phyloP scores from a whole-genome alignment of 2,797 vertebrate species.

The Cirrhinus mrigala region DNA sequence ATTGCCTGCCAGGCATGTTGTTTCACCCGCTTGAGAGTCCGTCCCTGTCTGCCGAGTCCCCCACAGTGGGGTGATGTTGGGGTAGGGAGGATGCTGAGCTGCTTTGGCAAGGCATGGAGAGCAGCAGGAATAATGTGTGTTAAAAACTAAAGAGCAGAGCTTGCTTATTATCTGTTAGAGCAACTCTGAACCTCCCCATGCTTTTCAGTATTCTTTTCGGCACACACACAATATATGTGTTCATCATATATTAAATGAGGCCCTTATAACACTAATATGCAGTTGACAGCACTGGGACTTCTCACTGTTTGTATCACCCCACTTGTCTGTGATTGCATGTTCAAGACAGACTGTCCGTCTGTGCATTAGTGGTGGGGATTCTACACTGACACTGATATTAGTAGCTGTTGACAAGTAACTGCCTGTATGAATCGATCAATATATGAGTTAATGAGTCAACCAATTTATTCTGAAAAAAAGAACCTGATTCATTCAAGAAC shows the following conservation, averaged over 20 bases:
- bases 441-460: not conserved
- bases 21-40: slow-evolving; percentile 63
- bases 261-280: not conserved
- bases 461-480: not conserved
- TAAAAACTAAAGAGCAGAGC: not conserved
- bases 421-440: not conserved
- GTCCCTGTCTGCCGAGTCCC: slow-evolving; percentile 28
- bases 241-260: not conserved
- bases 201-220: not conserved
- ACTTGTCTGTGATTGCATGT: not conserved
- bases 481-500: not conserved
- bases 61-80: slow-evolving; percentile 36
- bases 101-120: slow-evolving; percentile 33
- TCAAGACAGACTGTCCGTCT: not conserved
- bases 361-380: not conserved
- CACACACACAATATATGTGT: not conserved
- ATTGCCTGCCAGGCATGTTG: slow-evolving; percentile 76
- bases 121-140: slow-evolving; percentile 20
- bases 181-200: not conserved
- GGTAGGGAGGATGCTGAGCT: slow-evolving; percentile 23
- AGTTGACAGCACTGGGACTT: not conserved
- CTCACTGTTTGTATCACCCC: not conserved
- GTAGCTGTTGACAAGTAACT: not conserved
- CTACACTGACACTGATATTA: not conserved
- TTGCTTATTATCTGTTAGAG: not conserved